phyloP scores from a whole-genome alignment of 2,888 invertebrate species.

The Galeruca laticollis region DNA sequence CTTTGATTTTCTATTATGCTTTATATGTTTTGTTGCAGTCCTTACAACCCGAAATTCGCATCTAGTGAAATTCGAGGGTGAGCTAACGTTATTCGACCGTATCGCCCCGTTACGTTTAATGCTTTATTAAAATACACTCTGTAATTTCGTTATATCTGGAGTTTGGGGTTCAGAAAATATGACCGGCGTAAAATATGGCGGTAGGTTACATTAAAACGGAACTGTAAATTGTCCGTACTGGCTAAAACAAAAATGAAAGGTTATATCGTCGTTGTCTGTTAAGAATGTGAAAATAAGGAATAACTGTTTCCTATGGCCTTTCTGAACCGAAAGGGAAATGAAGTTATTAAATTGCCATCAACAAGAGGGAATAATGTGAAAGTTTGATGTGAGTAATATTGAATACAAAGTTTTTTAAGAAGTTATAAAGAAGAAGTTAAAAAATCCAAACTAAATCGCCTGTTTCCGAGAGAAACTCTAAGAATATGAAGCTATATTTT shows the following conservation, averaged over 20 bases:
- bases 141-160: background rate
- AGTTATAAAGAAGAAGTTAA: too few species aligned
- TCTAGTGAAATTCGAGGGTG: background rate
- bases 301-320: background rate
- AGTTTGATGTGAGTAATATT: background rate
- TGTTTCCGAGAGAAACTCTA: too few species aligned
- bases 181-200: background rate
- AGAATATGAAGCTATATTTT: too few species aligned
- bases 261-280: background rate
- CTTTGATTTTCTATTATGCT: background rate
- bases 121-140: background rate
- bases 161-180: background rate
- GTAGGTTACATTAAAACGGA: background rate
- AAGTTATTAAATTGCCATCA: slow-evolving; percentile 5
- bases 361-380: background rate
- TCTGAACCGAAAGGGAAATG: background rate
- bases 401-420: background rate
- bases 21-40: background rate
- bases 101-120: background rate
- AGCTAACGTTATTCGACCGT: background rate
- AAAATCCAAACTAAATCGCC: too few species aligned
- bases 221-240: background rate
- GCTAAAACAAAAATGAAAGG: slow-evolving; percentile 2
- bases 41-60: background rate
- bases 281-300: slow-evolving; percentile 1